Conservation (phyloP, 2,888 invertebrate genomes). For the Celastrina argiolus region DNA sequence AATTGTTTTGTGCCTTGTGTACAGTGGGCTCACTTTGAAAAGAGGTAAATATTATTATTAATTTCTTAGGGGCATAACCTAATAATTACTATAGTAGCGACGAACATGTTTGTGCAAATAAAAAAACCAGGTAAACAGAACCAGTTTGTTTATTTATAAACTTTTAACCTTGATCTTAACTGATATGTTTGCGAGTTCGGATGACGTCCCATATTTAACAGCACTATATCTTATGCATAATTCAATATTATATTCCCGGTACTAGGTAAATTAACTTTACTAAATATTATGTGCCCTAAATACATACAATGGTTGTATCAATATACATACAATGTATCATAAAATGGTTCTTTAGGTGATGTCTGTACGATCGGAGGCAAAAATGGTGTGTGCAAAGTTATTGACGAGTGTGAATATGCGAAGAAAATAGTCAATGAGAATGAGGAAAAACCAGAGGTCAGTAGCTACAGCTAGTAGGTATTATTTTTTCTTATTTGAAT, state of each 20-base stretch:
- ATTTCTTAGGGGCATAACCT: too few species aligned
- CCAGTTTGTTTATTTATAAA: constrained; percentile 8
- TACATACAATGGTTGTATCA: too few species aligned
- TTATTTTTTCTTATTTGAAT: too few species aligned
- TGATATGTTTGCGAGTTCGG: neutral
- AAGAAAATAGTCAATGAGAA: constrained; percentile 17
- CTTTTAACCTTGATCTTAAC: neutral
- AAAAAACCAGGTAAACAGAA: too few species aligned
- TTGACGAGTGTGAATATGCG: constrained; percentile 23
- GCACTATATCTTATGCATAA: too few species aligned
- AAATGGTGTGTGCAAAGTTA: constrained; percentile 24
- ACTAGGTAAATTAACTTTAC: too few species aligned
- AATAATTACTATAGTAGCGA: too few species aligned
- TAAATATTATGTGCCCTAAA: too few species aligned
- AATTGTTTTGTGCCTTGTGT: constrained; percentile 1
- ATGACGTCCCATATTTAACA: neutral
- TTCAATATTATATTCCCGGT: too few species aligned
- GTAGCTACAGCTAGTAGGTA: neutral
- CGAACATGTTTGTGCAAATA: too few species aligned
- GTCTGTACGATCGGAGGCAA: constrained; percentile 17
- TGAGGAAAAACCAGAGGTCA: constrained; percentile 25
- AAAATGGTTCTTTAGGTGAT: constrained; percentile 24
- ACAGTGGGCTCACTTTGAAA: neutral
- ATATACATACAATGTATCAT: too few species aligned
- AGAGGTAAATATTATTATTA: neutral